These are phyloP conservation scores for Pardosa pseudoannulata DNA, from an alignment of 2,888 invertebrate genomes.

Conservation along the genomic window DNA sequence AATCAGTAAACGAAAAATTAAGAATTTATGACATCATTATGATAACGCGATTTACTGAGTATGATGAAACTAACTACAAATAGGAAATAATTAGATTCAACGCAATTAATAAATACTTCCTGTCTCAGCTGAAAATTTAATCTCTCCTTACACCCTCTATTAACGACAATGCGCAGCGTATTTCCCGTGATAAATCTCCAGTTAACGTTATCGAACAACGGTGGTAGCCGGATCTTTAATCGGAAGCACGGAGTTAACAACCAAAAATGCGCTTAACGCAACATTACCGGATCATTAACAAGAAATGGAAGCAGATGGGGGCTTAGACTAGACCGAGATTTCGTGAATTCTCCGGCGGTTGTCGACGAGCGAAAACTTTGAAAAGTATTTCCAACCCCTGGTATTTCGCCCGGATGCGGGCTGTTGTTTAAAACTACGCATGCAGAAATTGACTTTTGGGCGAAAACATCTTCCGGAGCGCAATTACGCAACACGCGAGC, in stretches of 20 bases:
- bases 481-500: not conserved
- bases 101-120: too few relatives aligned
- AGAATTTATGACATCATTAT: too few relatives aligned
- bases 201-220: not conserved
- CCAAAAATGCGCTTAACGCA: not conserved
- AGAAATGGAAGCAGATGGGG: constrained; percentile 5
- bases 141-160: too few relatives aligned
- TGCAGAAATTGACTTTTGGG: not conserved
- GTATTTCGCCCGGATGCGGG: not conserved
- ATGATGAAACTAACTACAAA: too few relatives aligned
- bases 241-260: not conserved
- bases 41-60: too few relatives aligned
- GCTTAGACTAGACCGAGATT: not conserved
- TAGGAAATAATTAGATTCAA: too few relatives aligned
- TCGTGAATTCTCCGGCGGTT: not conserved
- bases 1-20: too few relatives aligned
- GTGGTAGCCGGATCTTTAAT: not conserved
- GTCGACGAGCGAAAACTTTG: not conserved
- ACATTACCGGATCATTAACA: not conserved
- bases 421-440: constrained; percentile 7
- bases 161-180: too few relatives aligned
- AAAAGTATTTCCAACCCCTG: not conserved
- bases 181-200: too few relatives aligned
- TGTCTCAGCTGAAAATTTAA: too few relatives aligned
- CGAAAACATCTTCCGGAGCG: not conserved